Evolutionary conservation across 2,888 invertebrate genomes (phyloP).

Genomic region (Eupithecia vulgata): DNA sequence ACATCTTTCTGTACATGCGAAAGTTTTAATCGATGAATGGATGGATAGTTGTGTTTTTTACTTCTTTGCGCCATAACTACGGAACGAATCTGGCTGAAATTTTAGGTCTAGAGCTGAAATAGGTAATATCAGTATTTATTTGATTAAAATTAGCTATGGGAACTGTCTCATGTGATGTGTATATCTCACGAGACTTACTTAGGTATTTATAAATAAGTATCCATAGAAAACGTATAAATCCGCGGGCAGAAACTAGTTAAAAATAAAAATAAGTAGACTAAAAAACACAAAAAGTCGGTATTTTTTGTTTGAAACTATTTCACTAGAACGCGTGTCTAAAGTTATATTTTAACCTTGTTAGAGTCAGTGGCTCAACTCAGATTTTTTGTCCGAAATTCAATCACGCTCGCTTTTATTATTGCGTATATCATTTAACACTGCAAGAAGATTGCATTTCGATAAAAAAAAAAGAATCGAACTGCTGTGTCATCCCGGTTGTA

Average conservation of each 20-base stretch:
- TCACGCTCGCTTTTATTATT: conserved; percentile 60
- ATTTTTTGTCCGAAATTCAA: conserved; percentile 53
- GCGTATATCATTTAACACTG: conserved; percentile 57
- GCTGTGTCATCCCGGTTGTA: conserved; percentile 77
- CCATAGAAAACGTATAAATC: background rate
- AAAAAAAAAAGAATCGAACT: conserved; percentile 50
- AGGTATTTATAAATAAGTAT: background rate
- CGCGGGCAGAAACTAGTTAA: background rate
- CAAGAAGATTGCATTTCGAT: conserved; percentile 56
- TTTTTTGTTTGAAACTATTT: background rate
- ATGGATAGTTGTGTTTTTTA: background rate
- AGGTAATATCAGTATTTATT: too few species aligned
- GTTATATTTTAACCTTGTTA: background rate
- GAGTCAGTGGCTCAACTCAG: background rate
- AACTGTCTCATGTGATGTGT: background rate
- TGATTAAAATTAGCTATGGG: too few species aligned
- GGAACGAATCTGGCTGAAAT: background rate
- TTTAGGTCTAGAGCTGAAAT: background rate
- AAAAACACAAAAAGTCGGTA: background rate
- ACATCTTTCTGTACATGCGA: too few species aligned
- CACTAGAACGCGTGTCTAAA: background rate
- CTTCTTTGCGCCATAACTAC: background rate
- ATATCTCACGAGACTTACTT: too few species aligned
- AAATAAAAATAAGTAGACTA: background rate
- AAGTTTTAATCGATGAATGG: background rate